phyloP scores from a whole-genome alignment of 2,888 invertebrate genomes.

The Diarsia rubi region DNA sequence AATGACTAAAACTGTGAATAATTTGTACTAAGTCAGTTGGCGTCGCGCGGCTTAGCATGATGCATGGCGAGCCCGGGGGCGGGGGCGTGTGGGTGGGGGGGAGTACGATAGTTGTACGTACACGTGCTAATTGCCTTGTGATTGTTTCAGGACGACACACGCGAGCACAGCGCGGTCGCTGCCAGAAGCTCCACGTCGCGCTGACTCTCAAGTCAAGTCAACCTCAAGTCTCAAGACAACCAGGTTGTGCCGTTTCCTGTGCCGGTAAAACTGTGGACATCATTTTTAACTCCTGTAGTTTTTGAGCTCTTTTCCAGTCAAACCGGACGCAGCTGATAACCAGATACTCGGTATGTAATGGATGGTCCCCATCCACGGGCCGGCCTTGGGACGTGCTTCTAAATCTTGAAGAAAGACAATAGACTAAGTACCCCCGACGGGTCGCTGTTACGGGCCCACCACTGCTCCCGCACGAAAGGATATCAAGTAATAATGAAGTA shows the following conservation, averaged over 20 bases:
- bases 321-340: not conserved
- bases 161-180: not conserved
- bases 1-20: slow-evolving; percentile 68
- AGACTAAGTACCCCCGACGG: not conserved
- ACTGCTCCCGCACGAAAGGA: not conserved
- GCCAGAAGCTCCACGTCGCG: slow-evolving; percentile 4
- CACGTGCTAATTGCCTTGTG: slow-evolving; percentile 65
- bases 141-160: slow-evolving; percentile 55
- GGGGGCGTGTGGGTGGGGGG: not conserved
- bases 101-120: slow-evolving; percentile 51
- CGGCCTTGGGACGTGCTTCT: no score
- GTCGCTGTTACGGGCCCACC: not conserved
- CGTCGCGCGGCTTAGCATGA: slow-evolving; percentile 57
- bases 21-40: slow-evolving; percentile 64
- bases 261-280: not conserved
- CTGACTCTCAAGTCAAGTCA: no score
- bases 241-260: not conserved
- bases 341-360: no score
- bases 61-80: slow-evolving; percentile 32
- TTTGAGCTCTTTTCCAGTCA: not conserved
- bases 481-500: not conserved
- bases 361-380: no score
- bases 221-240: no score
- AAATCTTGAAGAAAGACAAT: no score
- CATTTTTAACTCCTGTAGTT: not conserved